phyloP scores from a whole-genome alignment of 2,797 vertebrate genomes.

The Meriones psammophilus region DNA sequence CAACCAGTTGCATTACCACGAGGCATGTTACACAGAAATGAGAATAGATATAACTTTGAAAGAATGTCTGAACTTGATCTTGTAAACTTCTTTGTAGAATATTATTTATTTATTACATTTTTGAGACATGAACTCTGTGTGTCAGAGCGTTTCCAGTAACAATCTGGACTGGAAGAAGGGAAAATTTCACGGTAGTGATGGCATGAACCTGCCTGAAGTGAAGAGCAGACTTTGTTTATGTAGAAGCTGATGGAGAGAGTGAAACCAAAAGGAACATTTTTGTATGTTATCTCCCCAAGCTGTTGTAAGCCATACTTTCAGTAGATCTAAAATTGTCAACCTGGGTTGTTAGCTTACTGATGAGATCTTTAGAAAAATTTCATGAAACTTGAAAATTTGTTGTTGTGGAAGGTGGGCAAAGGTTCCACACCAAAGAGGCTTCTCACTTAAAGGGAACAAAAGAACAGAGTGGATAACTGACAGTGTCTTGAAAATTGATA shows the following conservation, averaged over 20 bases:
- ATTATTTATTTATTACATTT: not conserved
- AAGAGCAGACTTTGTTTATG: not conserved
- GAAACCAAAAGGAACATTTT: not conserved
- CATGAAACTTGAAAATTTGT: not conserved
- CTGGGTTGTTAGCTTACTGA: not conserved
- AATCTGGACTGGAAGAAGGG: not conserved
- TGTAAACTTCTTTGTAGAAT: not conserved
- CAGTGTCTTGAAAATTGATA: not conserved
- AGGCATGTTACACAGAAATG: not conserved
- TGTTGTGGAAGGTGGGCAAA: not conserved
- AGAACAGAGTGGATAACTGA: not conserved
- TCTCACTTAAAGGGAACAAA: not conserved
- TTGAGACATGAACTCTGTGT: not conserved
- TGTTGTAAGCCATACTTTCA: not conserved
- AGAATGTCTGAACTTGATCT: not conserved
- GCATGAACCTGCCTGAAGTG: not conserved
- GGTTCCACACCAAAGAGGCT: not conserved
- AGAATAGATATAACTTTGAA: not conserved
- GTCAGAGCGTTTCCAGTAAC: constrained; percentile 37
- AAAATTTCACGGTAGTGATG: not conserved
- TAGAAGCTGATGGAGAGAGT: not conserved
- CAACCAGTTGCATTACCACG: not conserved
- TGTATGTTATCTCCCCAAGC: not conserved
- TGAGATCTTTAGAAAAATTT: constrained; percentile 11
- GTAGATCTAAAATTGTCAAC: not conserved